Evolutionary conservation across 2,113 vertebrate genomes (phyloP).

Genomic region (Fukomys damarensis): DNA sequence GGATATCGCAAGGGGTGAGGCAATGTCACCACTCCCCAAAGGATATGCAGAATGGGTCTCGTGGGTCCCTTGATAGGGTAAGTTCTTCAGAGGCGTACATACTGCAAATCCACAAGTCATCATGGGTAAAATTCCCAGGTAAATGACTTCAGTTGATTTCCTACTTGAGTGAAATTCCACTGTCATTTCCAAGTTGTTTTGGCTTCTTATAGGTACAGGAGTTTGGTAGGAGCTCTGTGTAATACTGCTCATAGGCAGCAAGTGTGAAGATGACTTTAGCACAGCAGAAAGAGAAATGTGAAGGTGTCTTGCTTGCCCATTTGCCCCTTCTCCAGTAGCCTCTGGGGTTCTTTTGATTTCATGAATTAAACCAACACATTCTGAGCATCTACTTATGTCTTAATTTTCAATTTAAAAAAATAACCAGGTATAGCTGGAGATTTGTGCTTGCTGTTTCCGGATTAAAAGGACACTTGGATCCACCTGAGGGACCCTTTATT

Average conservation of each 20-base stretch:
- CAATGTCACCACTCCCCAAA: neutral
- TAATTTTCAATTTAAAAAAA: too few relatives aligned
- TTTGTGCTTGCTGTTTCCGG: neutral
- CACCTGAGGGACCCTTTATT: neutral
- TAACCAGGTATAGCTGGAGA: neutral
- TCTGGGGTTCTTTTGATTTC: neutral
- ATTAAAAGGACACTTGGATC: neutral
- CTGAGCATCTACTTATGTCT: neutral
- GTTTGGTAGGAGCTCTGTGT: neutral
- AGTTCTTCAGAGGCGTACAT: neutral
- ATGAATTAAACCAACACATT: neutral
- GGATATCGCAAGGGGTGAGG: neutral
- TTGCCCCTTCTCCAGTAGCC: neutral
- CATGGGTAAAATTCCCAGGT: neutral
- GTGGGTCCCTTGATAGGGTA: neutral
- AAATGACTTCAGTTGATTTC: neutral
- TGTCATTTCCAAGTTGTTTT: neutral
- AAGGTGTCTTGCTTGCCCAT: neutral
- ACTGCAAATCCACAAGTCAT: neutral
- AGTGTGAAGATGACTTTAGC: neutral
- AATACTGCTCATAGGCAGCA: neutral
- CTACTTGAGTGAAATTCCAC: neutral
- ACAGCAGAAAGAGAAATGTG: neutral
- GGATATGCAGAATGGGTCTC: neutral
- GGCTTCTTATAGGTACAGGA: neutral